Base-by-base conservation (phyloP, 1,140 invertebrate genomes). In the Colletes latitarsis region DNA sequence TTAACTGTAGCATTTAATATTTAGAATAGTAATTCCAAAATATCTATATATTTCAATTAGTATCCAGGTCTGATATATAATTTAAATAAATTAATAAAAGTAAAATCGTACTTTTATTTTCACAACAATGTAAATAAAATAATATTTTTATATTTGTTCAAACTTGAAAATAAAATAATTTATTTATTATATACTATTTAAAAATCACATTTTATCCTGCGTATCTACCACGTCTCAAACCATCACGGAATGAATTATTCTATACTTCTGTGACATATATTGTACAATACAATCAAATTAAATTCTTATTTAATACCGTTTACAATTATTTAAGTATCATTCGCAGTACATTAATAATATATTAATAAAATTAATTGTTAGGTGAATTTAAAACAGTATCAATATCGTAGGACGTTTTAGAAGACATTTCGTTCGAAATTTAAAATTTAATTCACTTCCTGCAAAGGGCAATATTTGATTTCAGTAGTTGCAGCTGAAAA, bases 401-500 rank as follows among this genome's bases (percentile, higher is more conserved):
- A 52, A 19, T 19, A 21, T 39, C 0, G 15, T n/a, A 4, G 9
- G 14, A 58, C 46, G 6, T 71, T 52, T 19, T 3, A 30, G n/a
- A 30, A 19, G 2, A 49, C 0, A 49, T 19, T 43, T 43, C 8
- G 6, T 73, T 39, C 12, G 14, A 8, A 49, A 64, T 43, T 79
- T 15, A 12, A 79, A 79, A 64, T 66, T 73, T 39, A 53, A 46
- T 55, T 57, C 14, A 30, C 15, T 57, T 57, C 58, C 52, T 66
- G 60, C 3, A 52, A 15, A 64, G 15, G 39, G 12, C 0, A 12
- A 17, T 6, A 67, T 73, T 82, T 72, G 81, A 78, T 49, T 68
- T 46, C 12, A 39, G 69, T 67, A 78, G 83, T 86, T 68, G 67
- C 79, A 78, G 68, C 77, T 69, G 86, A 82, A 89, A 92, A 91